Percentiles rank a stretch among this genome's conserved stretches.
Evolutionary conservation across 2,888 invertebrate genomes (phyloP).

Genomic region (Lomographa bimaculata): DNA sequence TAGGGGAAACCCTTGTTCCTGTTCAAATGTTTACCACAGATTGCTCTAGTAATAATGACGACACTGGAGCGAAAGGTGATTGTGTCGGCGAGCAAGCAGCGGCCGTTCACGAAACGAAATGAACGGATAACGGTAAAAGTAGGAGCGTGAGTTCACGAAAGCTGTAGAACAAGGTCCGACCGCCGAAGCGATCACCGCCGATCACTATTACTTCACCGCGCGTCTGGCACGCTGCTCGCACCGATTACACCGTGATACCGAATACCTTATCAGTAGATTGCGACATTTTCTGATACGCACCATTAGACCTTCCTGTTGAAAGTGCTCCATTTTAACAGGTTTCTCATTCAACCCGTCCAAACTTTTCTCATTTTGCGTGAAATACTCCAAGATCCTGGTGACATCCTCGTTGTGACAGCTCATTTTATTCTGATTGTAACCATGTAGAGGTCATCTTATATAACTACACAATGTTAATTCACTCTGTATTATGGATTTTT

Average conservation of each 20-base stretch:
- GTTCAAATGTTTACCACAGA: too few species aligned
- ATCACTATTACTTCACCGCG: constrained; percentile 65
- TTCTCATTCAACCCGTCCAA: constrained; percentile 49
- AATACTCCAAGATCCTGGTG: constrained; percentile 69
- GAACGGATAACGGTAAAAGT: constrained; percentile 82
- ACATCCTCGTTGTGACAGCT: constrained; percentile 67
- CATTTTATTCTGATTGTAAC: constrained; percentile 53
- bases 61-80: constrained; percentile 44
- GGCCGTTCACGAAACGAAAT: constrained; percentile 72
- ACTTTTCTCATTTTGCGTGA: constrained; percentile 64
- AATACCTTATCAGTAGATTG: constrained; percentile 58
- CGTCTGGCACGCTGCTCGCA: constrained; percentile 57
- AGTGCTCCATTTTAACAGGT: constrained; percentile 65
- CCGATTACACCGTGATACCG: constrained; percentile 47
- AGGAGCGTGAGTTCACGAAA: constrained; percentile 73
- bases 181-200: constrained; percentile 52
- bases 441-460: constrained; percentile 49
- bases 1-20: constrained; percentile 49
- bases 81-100: constrained; percentile 59
- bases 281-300: constrained; percentile 53
- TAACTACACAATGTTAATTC: constrained; percentile 19
- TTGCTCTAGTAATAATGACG: constrained; percentile 41
- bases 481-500: constrained; percentile 18
- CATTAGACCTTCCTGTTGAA: constrained; percentile 63
- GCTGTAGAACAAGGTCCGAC: constrained; percentile 69